Conservation (phyloP, 1,140 invertebrate genomes). For the Argopecten irradians region DNA sequence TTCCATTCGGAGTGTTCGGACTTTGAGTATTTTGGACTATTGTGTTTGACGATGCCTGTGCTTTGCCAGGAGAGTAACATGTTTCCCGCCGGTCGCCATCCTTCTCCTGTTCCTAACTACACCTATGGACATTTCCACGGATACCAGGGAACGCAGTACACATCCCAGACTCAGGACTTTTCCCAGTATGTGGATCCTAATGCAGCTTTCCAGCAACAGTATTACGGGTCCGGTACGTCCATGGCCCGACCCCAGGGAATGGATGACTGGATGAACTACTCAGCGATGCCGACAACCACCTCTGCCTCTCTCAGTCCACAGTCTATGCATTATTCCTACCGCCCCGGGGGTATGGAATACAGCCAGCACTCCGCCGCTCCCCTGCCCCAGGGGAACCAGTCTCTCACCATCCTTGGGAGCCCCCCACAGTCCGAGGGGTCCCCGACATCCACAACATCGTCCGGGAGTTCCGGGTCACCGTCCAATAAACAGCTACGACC, state of each 20-base stretch:
- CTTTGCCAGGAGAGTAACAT: constrained; percentile 50
- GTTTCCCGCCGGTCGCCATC: constrained; percentile 42
- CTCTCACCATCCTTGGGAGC: constrained; percentile 39
- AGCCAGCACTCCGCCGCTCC: constrained; percentile 33
- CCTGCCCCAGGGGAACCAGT: constrained; percentile 37
- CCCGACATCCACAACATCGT: constrained; percentile 55
- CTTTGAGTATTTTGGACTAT: neutral
- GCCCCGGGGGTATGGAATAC: constrained; percentile 46
- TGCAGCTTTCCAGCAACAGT: constrained; percentile 51
- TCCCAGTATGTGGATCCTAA: constrained; percentile 52
- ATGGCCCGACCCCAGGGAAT: constrained; percentile 30
- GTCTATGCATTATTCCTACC: constrained; percentile 47
- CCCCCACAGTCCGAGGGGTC: constrained; percentile 48
- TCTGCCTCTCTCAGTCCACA: constrained; percentile 42
- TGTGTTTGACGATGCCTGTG: constrained; percentile 16
- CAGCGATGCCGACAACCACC: constrained; percentile 45
- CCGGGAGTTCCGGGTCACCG: constrained; percentile 52
- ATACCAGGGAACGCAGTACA: constrained; percentile 41
- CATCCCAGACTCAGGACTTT: constrained; percentile 51
- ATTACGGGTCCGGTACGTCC: constrained; percentile 24
- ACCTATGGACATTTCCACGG: constrained; percentile 52
- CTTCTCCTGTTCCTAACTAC: constrained; percentile 46
- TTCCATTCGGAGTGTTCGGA: neutral
- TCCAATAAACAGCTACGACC: constrained; percentile 62
- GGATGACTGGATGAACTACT: constrained; percentile 50